These are phyloP conservation scores for Radopholus similis DNA, from an alignment of 1,140 invertebrate species.

Conservation along the genomic window DNA sequence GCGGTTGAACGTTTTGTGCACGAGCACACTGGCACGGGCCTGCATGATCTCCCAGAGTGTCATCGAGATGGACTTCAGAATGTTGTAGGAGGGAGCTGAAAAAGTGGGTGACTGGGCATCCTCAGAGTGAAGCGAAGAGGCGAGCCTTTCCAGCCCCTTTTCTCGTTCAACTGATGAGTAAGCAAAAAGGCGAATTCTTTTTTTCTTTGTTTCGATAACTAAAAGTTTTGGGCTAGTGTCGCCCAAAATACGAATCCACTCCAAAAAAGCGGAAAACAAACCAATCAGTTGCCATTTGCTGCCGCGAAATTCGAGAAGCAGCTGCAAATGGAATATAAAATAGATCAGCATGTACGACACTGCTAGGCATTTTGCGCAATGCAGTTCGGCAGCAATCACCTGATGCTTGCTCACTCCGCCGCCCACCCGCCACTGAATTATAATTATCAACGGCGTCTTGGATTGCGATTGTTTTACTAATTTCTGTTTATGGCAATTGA, in stretches of 20 bases:
- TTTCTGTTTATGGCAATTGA: too few relatives aligned
- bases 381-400: background rate
- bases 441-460: too few relatives aligned
- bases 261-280: conserved; percentile 28
- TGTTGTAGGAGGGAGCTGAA: conserved; percentile 62
- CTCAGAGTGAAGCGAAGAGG: background rate
- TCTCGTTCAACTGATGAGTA: too few relatives aligned
- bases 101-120: too few relatives aligned
- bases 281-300: conserved; percentile 65
- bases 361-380: background rate
- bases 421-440: conserved; percentile 70
- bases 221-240: too few relatives aligned
- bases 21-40: conserved; percentile 60
- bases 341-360: too few relatives aligned
- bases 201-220: too few relatives aligned
- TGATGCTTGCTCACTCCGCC: conserved; percentile 69
- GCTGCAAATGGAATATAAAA: conserved; percentile 4
- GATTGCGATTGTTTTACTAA: too few relatives aligned
- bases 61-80: conserved; percentile 64
- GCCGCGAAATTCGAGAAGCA: conserved; percentile 69
- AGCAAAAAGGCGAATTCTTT: too few relatives aligned
- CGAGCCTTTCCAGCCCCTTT: background rate
- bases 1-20: conserved; percentile 54
- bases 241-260: too few relatives aligned
- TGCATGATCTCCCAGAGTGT: conserved; percentile 66